These are phyloP conservation scores for Neogobius melanostomus DNA, from an alignment of 2,113 vertebrate genomes.

Conservation along the genomic window DNA sequence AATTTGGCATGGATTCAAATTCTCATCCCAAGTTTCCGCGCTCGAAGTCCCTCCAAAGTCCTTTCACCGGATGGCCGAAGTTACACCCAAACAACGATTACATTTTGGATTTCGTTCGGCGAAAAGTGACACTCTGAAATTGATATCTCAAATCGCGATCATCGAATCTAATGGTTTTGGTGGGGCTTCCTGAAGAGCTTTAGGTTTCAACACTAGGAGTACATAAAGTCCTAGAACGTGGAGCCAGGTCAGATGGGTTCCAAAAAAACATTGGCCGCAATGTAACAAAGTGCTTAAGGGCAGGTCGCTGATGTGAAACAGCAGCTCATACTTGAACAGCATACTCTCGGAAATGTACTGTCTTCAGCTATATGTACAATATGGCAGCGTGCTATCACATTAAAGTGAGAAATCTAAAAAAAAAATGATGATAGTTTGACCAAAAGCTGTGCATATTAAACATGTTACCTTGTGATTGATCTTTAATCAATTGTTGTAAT, in stretches of 20 bases:
- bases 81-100: not conserved
- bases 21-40: constrained; percentile 29
- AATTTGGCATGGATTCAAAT: constrained; percentile 61
- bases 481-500: no score
- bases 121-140: not conserved
- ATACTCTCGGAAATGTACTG: not conserved
- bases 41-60: constrained; percentile 43
- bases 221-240: not conserved
- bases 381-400: not conserved
- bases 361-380: not conserved
- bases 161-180: not conserved
- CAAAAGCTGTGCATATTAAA: no score
- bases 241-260: constrained; percentile 1
- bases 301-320: constrained; percentile 13
- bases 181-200: not conserved
- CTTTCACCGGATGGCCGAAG: constrained; percentile 38
- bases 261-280: not conserved
- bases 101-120: constrained; percentile 3
- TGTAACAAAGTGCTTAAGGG: not conserved
- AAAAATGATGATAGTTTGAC: not conserved
- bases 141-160: not conserved
- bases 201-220: not conserved
- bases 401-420: not conserved
- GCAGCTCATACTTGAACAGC: not conserved
- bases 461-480: no score